These are phyloP conservation scores for Aporophyla lueneburgensis DNA, from an alignment of 2,888 invertebrate genomes.

Conservation along the genomic window DNA sequence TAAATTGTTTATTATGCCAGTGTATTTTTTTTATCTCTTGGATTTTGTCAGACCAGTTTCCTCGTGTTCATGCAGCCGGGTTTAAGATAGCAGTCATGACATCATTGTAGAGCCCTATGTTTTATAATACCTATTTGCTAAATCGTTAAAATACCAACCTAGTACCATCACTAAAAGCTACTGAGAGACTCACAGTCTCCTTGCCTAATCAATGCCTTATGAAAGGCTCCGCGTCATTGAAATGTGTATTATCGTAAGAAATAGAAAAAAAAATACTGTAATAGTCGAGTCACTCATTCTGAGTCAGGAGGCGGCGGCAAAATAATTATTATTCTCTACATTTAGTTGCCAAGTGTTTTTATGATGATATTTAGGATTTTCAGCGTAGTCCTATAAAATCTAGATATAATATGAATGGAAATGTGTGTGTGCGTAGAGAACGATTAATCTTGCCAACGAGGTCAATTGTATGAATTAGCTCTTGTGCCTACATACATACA, in stretches of 20 bases:
- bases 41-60: not conserved
- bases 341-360: constrained; percentile 56
- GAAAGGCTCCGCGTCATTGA: constrained; percentile 45
- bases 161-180: constrained; percentile 17
- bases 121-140: not conserved
- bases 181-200: constrained; percentile 21
- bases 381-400: constrained; percentile 5
- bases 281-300: constrained; percentile 43
- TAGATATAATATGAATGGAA: constrained; percentile 22
- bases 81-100: not conserved
- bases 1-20: constrained; percentile 5
- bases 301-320: constrained; percentile 53
- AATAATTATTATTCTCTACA: constrained; percentile 47
- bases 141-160: constrained; percentile 4
- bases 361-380: constrained; percentile 32
- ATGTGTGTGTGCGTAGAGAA: not conserved
- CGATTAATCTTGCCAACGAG: constrained; percentile 37
- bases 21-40: not conserved
- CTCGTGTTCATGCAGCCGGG: not conserved
- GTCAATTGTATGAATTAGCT: constrained; percentile 12
- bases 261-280: constrained; percentile 31
- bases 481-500: constrained; percentile 7
- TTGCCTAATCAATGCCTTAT: constrained; percentile 45
- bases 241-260: constrained; percentile 39
- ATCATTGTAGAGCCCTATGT: not conserved